These are phyloP conservation scores for Barypeithes pellucidus DNA, from an alignment of 2,888 invertebrate genomes.

Conservation along the genomic window DNA sequence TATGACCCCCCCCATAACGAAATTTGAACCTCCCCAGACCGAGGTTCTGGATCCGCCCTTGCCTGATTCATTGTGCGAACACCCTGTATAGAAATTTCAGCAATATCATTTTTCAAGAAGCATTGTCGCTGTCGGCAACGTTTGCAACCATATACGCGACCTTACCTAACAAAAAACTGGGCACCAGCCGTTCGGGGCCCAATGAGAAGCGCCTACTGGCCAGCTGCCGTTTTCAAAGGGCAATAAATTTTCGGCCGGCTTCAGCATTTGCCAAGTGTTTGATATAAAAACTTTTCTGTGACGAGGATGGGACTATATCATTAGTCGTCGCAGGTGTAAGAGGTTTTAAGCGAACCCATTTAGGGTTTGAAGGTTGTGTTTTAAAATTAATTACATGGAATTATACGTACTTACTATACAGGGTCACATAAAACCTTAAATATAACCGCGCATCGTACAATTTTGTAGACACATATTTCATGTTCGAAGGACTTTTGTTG, in stretches of 20 bases:
- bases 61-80: too few relatives aligned
- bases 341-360: constrained; percentile 17
- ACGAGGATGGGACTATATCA: constrained; percentile 42
- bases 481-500: too few relatives aligned
- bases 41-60: too few relatives aligned
- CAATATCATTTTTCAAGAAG: constrained; percentile 4
- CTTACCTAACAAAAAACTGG: constrained; percentile 15
- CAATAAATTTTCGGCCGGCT: constrained; percentile 51
- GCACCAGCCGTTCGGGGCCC: constrained; percentile 26
- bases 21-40: too few relatives aligned
- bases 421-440: background rate
- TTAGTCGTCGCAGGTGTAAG: constrained; percentile 41
- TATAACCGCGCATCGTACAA: too few relatives aligned
- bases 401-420: background rate
- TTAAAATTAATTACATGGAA: constrained; percentile 11
- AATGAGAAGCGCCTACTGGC: constrained; percentile 40
- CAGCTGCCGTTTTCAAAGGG: constrained; percentile 51
- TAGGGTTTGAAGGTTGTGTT: constrained; percentile 13
- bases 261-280: constrained; percentile 51
- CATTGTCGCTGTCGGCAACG: constrained; percentile 3
- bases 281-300: constrained; percentile 42
- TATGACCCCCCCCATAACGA: too few relatives aligned
- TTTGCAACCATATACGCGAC: constrained; percentile 16
- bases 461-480: too few relatives aligned
- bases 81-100: too few relatives aligned